Base-by-base conservation (phyloP, 2,113 vertebrate genomes). In the Gadus chalcogrammus region DNA sequence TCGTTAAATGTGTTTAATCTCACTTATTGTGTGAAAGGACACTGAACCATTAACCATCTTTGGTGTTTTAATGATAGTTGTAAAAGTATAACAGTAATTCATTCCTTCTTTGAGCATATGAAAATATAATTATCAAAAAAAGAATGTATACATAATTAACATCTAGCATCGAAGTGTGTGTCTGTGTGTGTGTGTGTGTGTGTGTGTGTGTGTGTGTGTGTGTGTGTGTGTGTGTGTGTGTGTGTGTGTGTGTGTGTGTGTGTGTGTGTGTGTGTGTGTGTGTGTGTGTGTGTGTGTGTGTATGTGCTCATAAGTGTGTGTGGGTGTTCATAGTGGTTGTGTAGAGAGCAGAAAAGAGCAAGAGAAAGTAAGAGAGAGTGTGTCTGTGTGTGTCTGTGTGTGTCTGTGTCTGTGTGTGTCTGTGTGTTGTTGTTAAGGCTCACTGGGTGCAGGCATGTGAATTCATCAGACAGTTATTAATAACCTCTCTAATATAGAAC, bases 171-270 rank as follows among this genome's bases (percentile, higher is more conserved):
- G 8, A 38, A 61, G 16, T 69, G 12, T 69, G 15, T 64, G 15
- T 61, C 3, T 61, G 60, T 18, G 60, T 61, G 27, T 61, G 18
- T 61, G 60, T 61, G 60, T 61, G 60, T 59, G 60, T 61, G 60
- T 61, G 20, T 61, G 60, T 61, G 60, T 64, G 62, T 64, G 16
- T 64, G 28, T 64, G 62, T 64, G 3, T 17, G 20, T 35, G 20
- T 61, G 60, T 61, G 60, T 61, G 60, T 61, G 60, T 64, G 62
- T 64, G 16, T 64, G 28, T 64, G 62, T 69, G 16, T 61, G 22
- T 62, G 13, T 62, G 7, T 63, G 5, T 63, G 24, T 63, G 20
- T 20, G 16, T n/a, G 8, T n/a, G 24, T 16, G 28, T 27, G 12
- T 15, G n/a, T 38, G 13, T 31, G 3, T 42, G 17, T 31, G 38